Evolutionary conservation across 1,140 invertebrate species (phyloP).

Genomic region (Centruroides vittatus): DNA sequence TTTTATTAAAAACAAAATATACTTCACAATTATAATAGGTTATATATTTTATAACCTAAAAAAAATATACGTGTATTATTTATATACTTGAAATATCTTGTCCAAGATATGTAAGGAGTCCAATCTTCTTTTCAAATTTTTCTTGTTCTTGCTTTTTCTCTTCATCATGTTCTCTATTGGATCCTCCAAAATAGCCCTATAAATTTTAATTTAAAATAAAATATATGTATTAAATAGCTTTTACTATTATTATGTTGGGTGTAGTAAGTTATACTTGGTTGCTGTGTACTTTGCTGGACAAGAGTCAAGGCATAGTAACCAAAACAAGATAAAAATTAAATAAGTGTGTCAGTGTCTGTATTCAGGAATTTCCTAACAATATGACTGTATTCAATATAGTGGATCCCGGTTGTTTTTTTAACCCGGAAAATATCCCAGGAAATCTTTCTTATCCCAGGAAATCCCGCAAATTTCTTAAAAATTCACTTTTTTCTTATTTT

Average conservation of each 20-base stretch:
- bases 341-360: slow-evolving; percentile 16
- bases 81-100: slow-evolving; percentile 74
- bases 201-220: slow-evolving; percentile 5
- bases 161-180: slow-evolving; percentile 74
- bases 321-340: too few species aligned
- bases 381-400: too few species aligned
- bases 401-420: too few species aligned
- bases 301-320: too few species aligned
- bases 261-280: too few species aligned
- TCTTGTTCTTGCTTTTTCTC: slow-evolving; percentile 86
- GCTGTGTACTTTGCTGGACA: too few species aligned
- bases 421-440: too few species aligned
- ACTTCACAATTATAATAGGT: not conserved
- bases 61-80: not conserved
- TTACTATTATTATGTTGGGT: too few species aligned
- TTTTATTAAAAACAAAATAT: not conserved
- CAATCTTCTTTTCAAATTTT: slow-evolving; percentile 95
- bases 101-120: slow-evolving; percentile 87
- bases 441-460: too few species aligned
- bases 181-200: slow-evolving; percentile 13
- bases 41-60: slow-evolving; percentile 22
- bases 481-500: too few species aligned
- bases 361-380: too few species aligned
- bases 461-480: too few species aligned
- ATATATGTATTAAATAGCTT: not conserved